Percentiles rank a stretch among this genome's conserved stretches.
Evolutionary conservation across 2,113 vertebrate genomes (phyloP).

Genomic region (Daubentonia madagascariensis): DNA sequence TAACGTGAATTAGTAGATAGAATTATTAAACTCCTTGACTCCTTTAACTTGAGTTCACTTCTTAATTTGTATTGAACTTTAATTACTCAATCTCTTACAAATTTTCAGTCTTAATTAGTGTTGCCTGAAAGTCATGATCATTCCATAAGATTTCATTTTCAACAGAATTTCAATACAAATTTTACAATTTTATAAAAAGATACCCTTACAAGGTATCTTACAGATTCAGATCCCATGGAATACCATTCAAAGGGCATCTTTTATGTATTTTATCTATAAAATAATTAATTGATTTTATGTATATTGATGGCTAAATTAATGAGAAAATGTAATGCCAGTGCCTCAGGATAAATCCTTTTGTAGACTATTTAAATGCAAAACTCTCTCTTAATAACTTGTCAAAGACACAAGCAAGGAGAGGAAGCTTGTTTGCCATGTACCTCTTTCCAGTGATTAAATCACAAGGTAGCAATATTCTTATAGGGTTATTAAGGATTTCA

Average conservation of each 20-base stretch:
- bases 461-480: neutral
- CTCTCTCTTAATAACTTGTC: neutral
- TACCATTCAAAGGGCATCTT: neutral
- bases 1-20: neutral
- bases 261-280: neutral
- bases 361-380: neutral
- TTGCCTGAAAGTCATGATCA: neutral
- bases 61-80: neutral
- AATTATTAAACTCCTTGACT: neutral
- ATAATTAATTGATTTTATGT: neutral
- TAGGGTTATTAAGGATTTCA: constrained; percentile 21
- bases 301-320: neutral
- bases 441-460: neutral
- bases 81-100: neutral
- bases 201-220: neutral
- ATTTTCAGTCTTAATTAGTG: constrained; percentile 24
- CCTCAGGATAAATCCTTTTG: neutral
- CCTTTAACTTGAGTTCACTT: neutral
- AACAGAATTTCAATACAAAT: constrained; percentile 53
- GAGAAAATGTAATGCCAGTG: neutral
- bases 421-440: neutral
- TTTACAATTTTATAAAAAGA: constrained; percentile 61
- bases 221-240: too few relatives aligned
- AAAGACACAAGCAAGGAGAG: neutral
- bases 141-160: constrained; percentile 65